These are phyloP conservation scores for Sclerodermus sp. DNA, from an alignment of 2,888 invertebrate genomes.

Conservation along the genomic window DNA sequence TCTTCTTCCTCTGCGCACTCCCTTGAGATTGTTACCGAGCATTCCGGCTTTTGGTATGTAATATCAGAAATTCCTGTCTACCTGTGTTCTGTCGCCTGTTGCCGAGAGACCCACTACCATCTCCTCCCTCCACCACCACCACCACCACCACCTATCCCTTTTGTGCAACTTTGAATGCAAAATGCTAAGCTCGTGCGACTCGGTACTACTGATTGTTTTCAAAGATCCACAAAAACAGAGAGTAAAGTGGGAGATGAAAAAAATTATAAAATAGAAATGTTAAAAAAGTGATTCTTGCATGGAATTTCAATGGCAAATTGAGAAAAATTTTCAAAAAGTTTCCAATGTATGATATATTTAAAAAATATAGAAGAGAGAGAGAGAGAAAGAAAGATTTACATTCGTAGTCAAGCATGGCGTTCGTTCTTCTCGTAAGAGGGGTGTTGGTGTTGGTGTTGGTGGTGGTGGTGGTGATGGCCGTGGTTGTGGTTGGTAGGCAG, in stretches of 20 bases:
- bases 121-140: neutral
- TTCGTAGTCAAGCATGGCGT: too few relatives aligned
- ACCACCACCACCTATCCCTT: too few relatives aligned
- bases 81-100: conserved; percentile 44
- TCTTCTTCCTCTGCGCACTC: conserved; percentile 34
- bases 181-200: conserved; percentile 20
- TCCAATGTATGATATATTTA: too few relatives aligned
- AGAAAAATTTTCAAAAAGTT: too few relatives aligned
- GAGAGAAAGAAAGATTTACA: conserved; percentile 6
- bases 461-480: conserved; percentile 13
- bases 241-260: too few relatives aligned
- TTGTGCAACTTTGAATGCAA: conserved; percentile 30
- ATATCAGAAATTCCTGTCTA: conserved; percentile 50
- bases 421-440: too few relatives aligned
- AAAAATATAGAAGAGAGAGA: conserved; percentile 24
- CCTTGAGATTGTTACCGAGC: conserved; percentile 39
- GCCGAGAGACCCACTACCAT: conserved; percentile 26
- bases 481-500: conserved; percentile 39
- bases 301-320: too few relatives aligned
- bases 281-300: too few relatives aligned
- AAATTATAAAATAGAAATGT: too few relatives aligned
- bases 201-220: too few relatives aligned
- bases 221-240: too few relatives aligned
- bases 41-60: conserved; percentile 49
- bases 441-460: too few relatives aligned